These are phyloP conservation scores for Augochlora pura DNA, from an alignment of 1,140 invertebrate species.

Conservation along the genomic window DNA sequence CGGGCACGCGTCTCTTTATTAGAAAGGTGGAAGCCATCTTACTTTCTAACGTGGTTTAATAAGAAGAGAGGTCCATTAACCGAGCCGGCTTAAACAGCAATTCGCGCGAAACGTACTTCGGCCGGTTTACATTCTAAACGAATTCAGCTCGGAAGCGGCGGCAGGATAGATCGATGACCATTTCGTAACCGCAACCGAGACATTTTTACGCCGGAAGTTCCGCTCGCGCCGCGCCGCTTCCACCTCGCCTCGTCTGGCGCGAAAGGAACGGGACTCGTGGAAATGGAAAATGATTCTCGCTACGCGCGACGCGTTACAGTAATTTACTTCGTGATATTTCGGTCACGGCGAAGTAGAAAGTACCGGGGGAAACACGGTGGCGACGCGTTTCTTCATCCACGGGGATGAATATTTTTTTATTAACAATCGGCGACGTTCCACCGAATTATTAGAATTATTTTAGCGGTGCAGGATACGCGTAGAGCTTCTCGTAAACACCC, in stretches of 20 bases:
- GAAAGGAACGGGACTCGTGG: not conserved
- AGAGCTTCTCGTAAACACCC: not conserved
- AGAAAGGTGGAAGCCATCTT: conserved; percentile 56
- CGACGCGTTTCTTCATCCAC: not conserved
- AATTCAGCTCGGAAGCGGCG: conserved; percentile 13
- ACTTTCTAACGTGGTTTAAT: conserved; percentile 49
- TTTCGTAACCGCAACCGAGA: conserved; percentile 32
- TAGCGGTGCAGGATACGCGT: too few species aligned
- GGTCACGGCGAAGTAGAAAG: not conserved
- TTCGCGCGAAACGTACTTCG: conserved; percentile 34
- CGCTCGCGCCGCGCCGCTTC: conserved; percentile 16
- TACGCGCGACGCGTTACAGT: not conserved
- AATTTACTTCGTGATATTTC: not conserved
- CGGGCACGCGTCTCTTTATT: conserved; percentile 38
- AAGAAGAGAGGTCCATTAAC: conserved; percentile 8
- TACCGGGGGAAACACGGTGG: too few species aligned
- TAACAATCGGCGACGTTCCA: not conserved
- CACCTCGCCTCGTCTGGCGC: not conserved
- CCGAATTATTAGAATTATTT: too few species aligned
- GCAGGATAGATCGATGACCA: conserved; percentile 27
- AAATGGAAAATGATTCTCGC: conserved; percentile 3
- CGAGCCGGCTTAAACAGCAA: not conserved
- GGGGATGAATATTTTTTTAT: not conserved
- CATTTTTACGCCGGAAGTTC: conserved; percentile 45
- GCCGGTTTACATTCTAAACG: conserved; percentile 3